Evolutionary conservation across 2,113 vertebrate genomes (phyloP).

Genomic region (Orycteropus afer): DNA sequence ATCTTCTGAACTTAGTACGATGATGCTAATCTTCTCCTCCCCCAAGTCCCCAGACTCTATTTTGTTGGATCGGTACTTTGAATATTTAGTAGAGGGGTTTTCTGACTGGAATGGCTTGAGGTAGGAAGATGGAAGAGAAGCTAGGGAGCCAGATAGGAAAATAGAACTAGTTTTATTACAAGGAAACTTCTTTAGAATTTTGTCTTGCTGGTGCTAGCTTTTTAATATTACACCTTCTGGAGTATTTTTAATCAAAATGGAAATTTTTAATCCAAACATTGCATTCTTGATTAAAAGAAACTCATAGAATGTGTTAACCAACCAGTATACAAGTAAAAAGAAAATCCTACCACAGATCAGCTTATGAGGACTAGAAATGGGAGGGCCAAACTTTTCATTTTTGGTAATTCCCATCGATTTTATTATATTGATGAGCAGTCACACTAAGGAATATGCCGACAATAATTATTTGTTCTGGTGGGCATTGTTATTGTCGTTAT

Average conservation of each 20-base stretch:
- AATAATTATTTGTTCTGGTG: neutral
- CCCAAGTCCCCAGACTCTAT: neutral
- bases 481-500: neutral
- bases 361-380: neutral
- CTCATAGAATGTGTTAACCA: neutral
- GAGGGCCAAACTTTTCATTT: neutral
- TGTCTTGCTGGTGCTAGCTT: neutral
- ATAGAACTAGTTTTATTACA: neutral
- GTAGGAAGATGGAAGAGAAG: neutral
- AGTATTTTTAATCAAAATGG: neutral
- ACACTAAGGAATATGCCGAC: neutral
- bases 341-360: neutral
- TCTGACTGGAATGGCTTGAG: neutral
- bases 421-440: neutral
- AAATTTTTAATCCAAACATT: neutral
- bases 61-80: neutral
- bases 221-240: neutral
- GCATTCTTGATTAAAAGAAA: slow-evolving; percentile 13
- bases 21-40: neutral
- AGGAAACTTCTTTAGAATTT: neutral
- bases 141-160: neutral
- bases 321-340: neutral
- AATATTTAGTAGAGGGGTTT: neutral
- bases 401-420: neutral
- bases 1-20: neutral